These are phyloP conservation scores for Helobdella robusta DNA, from an alignment of 2,888 invertebrate species.

Conservation along the genomic window DNA sequence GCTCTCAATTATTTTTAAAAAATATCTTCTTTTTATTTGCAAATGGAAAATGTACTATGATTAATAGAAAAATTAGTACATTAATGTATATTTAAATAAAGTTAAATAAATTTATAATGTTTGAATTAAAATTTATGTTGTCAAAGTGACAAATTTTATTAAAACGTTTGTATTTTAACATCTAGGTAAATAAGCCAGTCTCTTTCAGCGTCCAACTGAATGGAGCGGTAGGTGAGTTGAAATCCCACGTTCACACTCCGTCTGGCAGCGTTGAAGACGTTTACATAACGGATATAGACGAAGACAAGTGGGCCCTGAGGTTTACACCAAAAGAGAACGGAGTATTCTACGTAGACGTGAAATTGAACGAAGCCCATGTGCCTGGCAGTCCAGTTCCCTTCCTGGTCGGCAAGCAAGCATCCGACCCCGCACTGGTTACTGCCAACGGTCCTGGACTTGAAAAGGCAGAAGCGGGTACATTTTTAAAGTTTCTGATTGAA, in stretches of 20 bases:
- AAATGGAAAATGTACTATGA: too few species aligned
- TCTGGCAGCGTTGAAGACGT: constrained; percentile 68
- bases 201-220: constrained; percentile 89
- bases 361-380: constrained; percentile 88
- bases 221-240: constrained; percentile 59
- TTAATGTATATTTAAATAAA: too few species aligned
- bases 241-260: constrained; percentile 61
- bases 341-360: constrained; percentile 82
- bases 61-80: too few species aligned
- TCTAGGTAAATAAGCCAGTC: constrained; percentile 67
- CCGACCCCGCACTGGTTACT: constrained; percentile 65
- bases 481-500: neutral
- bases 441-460: constrained; percentile 46
- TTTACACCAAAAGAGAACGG: constrained; percentile 63
- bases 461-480: constrained; percentile 32
- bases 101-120: too few species aligned
- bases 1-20: too few species aligned
- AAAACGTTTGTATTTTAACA: neutral
- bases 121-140: too few species aligned
- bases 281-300: constrained; percentile 68
- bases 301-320: constrained; percentile 31
- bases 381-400: constrained; percentile 87
- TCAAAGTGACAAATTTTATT: too few species aligned
- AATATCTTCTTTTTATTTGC: too few species aligned
- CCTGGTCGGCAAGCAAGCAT: constrained; percentile 69